Conservation (phyloP, 2,797 vertebrate genomes). For the Sebastes melanostomus region DNA sequence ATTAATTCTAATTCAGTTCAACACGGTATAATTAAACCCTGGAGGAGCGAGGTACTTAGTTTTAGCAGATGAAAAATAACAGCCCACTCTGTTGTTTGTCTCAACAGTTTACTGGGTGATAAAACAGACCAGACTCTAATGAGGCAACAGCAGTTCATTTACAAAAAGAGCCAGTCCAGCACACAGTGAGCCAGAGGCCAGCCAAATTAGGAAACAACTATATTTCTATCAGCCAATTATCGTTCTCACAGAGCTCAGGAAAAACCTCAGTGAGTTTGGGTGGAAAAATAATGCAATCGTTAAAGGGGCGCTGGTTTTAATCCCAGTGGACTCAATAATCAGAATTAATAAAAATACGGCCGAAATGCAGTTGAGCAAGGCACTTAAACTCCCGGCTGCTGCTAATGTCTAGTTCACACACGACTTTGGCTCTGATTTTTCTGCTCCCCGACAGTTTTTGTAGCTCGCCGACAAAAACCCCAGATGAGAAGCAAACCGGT, state of each 20-base stretch:
- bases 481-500: no score
- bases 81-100: conserved; percentile 49
- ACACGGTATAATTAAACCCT: conserved; percentile 62
- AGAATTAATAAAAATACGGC: neutral
- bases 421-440: no score
- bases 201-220: neutral
- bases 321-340: neutral
- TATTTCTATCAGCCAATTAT: conserved; percentile 20
- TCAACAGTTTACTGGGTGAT: conserved; percentile 56
- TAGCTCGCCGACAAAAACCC: no score
- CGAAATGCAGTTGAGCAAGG: neutral
- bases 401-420: no score
- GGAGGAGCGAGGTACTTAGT: conserved; percentile 39
- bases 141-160: conserved; percentile 55
- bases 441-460: no score
- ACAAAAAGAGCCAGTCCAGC: conserved; percentile 4
- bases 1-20: conserved; percentile 59
- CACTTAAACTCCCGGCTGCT: neutral
- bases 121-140: conserved; percentile 53
- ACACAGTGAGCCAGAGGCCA: conserved; percentile 15
- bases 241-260: neutral
- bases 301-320: neutral
- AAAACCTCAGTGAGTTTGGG: neutral
- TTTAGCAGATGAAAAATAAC: conserved; percentile 57
- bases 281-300: neutral